phyloP scores from a whole-genome alignment of 1,140 invertebrate species.

The Drosophila lini region DNA sequence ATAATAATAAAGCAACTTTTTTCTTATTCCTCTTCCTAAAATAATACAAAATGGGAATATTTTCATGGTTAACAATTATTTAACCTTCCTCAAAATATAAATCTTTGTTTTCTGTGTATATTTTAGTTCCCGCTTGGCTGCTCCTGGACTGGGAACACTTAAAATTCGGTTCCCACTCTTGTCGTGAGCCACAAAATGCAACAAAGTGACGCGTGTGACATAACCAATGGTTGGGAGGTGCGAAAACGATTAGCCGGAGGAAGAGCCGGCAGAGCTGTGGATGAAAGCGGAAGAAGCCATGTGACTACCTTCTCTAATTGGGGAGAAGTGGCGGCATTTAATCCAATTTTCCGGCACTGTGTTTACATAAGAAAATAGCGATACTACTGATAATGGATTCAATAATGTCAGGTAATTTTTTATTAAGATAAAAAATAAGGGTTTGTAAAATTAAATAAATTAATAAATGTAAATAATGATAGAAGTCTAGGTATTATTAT shows the following conservation, averaged over 20 bases:
- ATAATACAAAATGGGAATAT: no score
- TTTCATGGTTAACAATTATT: no score
- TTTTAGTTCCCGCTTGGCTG: conserved; percentile 48
- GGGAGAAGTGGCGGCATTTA: conserved; percentile 22
- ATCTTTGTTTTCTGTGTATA: conserved; percentile 15
- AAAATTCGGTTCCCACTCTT: conserved; percentile 18
- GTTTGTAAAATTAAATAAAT: conserved; percentile 13
- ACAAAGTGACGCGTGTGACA: conserved; percentile 56
- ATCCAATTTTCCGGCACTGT: conserved; percentile 23
- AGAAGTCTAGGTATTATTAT: background rate
- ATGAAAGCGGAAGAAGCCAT: conserved; percentile 31
- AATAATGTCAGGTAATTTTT: conserved; percentile 1
- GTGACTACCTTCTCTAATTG: conserved; percentile 31
- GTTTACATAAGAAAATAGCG: conserved; percentile 24
- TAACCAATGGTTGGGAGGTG: conserved; percentile 42
- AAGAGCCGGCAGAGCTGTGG: background rate
- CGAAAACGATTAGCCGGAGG: conserved; percentile 43
- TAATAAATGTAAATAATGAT: background rate
- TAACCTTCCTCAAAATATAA: no score
- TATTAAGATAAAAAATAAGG: background rate
- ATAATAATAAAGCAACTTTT: no score
- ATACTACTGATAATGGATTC: background rate
- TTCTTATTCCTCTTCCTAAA: no score
- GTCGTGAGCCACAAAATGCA: conserved; percentile 40
- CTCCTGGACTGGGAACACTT: conserved; percentile 13